Conservation (phyloP, 2,888 invertebrate species). For the Drosophila hamatofila region DNA sequence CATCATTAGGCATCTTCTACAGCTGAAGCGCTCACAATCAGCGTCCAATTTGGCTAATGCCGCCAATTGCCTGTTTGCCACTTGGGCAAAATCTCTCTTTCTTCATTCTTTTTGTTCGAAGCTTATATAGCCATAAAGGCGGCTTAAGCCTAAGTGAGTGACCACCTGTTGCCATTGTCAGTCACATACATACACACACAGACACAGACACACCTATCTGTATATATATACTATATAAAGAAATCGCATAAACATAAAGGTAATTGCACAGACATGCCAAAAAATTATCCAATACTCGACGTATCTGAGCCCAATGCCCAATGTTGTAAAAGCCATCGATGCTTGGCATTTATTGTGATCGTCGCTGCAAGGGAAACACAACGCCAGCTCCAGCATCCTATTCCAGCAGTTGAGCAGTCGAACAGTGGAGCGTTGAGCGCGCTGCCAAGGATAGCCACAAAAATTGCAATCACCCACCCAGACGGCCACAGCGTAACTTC, state of each 20-base stretch:
- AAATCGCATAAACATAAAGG: slow-evolving; percentile 79
- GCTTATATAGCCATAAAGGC: slow-evolving; percentile 67
- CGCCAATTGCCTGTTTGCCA: slow-evolving; percentile 48
- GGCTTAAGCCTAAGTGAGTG: slow-evolving; percentile 62
- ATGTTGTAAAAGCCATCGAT: slow-evolving; percentile 72
- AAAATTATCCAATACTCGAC: slow-evolving; percentile 72
- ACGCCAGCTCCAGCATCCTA: slow-evolving; percentile 27
- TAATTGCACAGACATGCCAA: slow-evolving; percentile 79
- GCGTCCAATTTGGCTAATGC: slow-evolving; percentile 79
- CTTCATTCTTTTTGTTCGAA: slow-evolving; percentile 2
- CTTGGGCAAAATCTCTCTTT: not conserved
- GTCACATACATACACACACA: slow-evolving; percentile 8
- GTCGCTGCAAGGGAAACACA: slow-evolving; percentile 41
- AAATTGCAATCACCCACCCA: slow-evolving; percentile 16
- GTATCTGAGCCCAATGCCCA: slow-evolving; percentile 55
- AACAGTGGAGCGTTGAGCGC: slow-evolving; percentile 10
- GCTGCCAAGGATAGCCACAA: slow-evolving; percentile 60
- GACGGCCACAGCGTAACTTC: not conserved
- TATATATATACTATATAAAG: slow-evolving; percentile 22
- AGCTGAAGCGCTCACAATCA: slow-evolving; percentile 69
- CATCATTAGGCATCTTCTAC: slow-evolving; percentile 74
- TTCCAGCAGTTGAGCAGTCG: not conserved
- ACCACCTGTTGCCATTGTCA: slow-evolving; percentile 74
- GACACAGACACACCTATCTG: not conserved
- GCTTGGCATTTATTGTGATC: slow-evolving; percentile 80